These are phyloP conservation scores for Lepetodrilus schrolli DNA, from an alignment of 2,888 invertebrate species.

Conservation along the genomic window DNA sequence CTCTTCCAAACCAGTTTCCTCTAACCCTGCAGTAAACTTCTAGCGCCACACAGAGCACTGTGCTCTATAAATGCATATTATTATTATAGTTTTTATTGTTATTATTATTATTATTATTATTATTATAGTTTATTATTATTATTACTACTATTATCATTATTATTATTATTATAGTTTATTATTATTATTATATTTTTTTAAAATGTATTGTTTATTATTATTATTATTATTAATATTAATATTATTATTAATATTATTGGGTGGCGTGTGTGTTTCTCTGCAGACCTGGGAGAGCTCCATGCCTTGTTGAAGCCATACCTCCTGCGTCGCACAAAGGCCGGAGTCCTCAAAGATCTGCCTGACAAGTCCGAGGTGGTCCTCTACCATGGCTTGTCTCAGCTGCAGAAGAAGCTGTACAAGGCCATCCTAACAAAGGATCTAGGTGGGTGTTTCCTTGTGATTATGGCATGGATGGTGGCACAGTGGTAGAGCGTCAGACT, in stretches of 20 bases:
- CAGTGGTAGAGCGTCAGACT: too few species aligned
- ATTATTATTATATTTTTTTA: not conserved
- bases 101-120: too few species aligned
- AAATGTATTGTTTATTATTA: not conserved
- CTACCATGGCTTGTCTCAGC: conserved; percentile 73
- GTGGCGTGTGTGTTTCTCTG: conserved; percentile 2
- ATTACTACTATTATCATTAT: too few species aligned
- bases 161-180: not conserved
- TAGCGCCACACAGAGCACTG: too few species aligned
- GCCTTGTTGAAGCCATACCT: conserved; percentile 71
- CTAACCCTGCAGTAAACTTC: too few species aligned
- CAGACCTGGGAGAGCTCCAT: conserved; percentile 67
- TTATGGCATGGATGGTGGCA: not conserved
- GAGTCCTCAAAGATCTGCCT: conserved; percentile 72
- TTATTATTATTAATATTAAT: not conserved
- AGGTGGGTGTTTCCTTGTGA: conserved; percentile 46
- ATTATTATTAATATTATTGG: not conserved
- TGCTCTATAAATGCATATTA: too few species aligned
- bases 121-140: too few species aligned
- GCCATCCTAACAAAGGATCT: conserved; percentile 74
- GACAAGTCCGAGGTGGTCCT: conserved; percentile 73
- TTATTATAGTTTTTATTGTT: too few species aligned
- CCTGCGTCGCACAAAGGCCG: conserved; percentile 73
- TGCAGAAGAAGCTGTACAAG: conserved; percentile 75
- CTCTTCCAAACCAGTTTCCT: too few species aligned